These are phyloP conservation scores for Hemitrygon akajei DNA, from an alignment of 2,797 vertebrate species.

Conservation along the genomic window DNA sequence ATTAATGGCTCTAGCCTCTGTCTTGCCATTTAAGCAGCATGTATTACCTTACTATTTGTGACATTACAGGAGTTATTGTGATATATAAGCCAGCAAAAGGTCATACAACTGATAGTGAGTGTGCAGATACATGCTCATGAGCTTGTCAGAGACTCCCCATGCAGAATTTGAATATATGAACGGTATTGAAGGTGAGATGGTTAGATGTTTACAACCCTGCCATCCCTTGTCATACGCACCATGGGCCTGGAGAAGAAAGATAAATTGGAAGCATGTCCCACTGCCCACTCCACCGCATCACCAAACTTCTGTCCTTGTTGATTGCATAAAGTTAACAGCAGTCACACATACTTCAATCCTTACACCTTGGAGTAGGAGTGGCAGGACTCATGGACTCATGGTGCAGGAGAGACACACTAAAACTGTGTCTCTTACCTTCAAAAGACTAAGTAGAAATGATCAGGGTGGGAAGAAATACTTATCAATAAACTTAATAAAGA, in stretches of 20 bases:
- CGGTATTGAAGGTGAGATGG: background rate
- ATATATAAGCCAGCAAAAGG: background rate
- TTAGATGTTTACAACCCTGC: background rate
- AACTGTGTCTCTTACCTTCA: too few species aligned
- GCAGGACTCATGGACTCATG: too few species aligned
- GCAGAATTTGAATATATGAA: background rate
- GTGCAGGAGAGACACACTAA: too few species aligned
- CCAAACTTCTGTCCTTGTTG: too few species aligned
- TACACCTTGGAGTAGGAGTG: too few species aligned
- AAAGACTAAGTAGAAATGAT: too few species aligned
- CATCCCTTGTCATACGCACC: background rate
- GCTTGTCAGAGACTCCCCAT: background rate
- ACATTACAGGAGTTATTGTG: background rate
- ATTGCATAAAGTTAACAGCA: background rate
- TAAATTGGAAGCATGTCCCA: too few species aligned
- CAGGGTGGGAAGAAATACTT: too few species aligned
- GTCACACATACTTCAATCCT: background rate
- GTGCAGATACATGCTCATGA: background rate
- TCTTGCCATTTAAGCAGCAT: background rate
- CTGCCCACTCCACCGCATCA: too few species aligned
- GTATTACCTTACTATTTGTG: background rate
- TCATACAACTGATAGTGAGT: background rate
- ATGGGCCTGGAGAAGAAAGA: background rate
- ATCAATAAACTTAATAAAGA: too few species aligned
- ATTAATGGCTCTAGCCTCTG: constrained; percentile 21